phyloP scores from a whole-genome alignment of 2,888 invertebrate species.

The Parnassius apollo region DNA sequence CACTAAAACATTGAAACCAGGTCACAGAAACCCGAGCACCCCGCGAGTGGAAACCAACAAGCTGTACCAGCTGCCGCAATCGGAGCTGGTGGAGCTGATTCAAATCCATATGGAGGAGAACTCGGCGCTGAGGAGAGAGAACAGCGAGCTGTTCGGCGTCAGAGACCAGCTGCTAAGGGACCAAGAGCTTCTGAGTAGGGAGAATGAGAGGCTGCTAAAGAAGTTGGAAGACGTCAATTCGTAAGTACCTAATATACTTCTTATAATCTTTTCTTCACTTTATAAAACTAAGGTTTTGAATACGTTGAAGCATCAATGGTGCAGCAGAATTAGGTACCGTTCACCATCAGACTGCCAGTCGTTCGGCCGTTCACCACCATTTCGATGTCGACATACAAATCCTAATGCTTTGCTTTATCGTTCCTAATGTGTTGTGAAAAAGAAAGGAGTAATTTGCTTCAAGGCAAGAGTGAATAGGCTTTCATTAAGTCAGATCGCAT shows the following conservation, averaged over 20 bases:
- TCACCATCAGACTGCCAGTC: too few relatives aligned
- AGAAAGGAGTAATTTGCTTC: too few relatives aligned
- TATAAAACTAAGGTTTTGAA: too few relatives aligned
- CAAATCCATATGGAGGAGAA: slow-evolving; percentile 93
- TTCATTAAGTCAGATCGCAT: too few relatives aligned
- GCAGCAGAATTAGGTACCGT: too few relatives aligned
- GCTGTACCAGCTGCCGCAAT: slow-evolving; percentile 86
- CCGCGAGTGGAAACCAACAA: slow-evolving; percentile 87
- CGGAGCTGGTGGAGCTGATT: slow-evolving; percentile 90
- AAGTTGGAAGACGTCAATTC: slow-evolving; percentile 94
- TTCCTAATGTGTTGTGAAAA: too few relatives aligned
- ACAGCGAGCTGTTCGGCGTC: slow-evolving; percentile 90
- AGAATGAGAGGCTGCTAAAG: slow-evolving; percentile 93
- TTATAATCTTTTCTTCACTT: too few relatives aligned
- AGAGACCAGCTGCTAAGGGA: slow-evolving; percentile 91
- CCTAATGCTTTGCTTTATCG: too few relatives aligned
- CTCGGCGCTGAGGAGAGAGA: slow-evolving; percentile 89
- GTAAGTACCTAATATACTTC: slow-evolving; percentile 79
- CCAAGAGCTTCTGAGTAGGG: slow-evolving; percentile 93
- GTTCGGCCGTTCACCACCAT: too few relatives aligned
- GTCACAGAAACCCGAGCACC: slow-evolving; percentile 59
- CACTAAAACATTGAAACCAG: slow-evolving; percentile 33
- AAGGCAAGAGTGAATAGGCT: too few relatives aligned
- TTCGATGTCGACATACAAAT: too few relatives aligned
- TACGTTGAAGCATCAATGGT: too few relatives aligned